phyloP scores from a whole-genome alignment of 2,113 vertebrate species.

The Astur gentilis region DNA sequence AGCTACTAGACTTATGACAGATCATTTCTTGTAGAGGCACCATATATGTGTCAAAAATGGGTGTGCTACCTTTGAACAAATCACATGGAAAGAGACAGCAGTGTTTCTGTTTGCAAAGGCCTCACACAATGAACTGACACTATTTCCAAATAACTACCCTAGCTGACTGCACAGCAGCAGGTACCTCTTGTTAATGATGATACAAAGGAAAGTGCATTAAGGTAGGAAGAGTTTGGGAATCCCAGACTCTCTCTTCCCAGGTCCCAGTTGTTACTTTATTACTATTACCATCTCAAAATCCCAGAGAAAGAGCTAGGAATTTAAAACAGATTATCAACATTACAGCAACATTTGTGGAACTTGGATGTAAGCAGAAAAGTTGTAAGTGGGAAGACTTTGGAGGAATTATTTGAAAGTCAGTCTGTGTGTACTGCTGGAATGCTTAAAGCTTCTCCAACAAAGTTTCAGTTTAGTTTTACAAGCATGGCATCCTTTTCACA shows the following conservation, averaged over 20 bases:
- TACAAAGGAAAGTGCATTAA: not conserved
- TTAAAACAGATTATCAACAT: not conserved
- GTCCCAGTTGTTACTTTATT: not conserved
- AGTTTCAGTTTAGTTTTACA: constrained; percentile 35
- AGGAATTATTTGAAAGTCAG: not conserved
- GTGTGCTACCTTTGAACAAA: not conserved
- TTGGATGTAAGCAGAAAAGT: not conserved
- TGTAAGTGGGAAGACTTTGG: not conserved
- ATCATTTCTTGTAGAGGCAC: not conserved
- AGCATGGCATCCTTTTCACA: constrained; percentile 34
- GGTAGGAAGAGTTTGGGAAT: not conserved
- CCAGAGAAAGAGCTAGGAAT: not conserved
- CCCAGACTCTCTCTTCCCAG: not conserved
- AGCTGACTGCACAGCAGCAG: not conserved
- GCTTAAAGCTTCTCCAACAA: not conserved
- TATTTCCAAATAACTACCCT: not conserved
- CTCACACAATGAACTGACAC: not conserved
- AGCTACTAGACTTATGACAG: not conserved
- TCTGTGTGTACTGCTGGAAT: not conserved
- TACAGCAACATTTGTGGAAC: not conserved
- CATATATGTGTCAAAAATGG: not conserved
- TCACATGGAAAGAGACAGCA: not conserved
- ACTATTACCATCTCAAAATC: not conserved
- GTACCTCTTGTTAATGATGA: not conserved
- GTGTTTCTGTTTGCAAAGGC: not conserved